Evolutionary conservation across 2,797 vertebrate genomes (phyloP), one percentile per base, ranked within the genome.

Genomic region (Mormyrus proboscirostris): DNA sequence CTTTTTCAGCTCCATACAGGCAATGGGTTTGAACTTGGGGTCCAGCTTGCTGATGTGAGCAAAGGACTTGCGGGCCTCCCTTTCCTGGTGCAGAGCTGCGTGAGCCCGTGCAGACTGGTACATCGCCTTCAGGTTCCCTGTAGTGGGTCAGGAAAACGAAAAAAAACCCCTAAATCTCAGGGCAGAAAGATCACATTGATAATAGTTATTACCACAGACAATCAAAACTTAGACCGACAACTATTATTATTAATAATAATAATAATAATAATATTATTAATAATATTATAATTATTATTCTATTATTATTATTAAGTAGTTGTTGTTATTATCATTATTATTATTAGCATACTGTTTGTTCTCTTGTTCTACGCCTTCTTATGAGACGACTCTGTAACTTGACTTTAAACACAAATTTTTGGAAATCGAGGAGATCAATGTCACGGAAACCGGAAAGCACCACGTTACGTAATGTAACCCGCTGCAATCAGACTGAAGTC

Each of bases 51-150:
- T 92, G 90, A 95, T 94, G 86, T 3, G 91, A 9, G 86, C 82
- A 14, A 96, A 95, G 92, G 96, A 95, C 49, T 88, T 88, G 19
- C 88, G 92, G 38, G 96, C 95, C 91, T 95, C 91, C 0, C 93
- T 91, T 85, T 95, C 93, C 0, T 96, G 92, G 93, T 93, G 93
- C 90, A 97, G 87, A 53, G 95, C 94, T 0, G 93, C 89, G 29
- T 96, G 95, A 1, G 96, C 96, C n/a, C 91, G 91, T 0, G 94
- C 95, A 0, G 95, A 93, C 90, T 96, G 96, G 92, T 96, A 96
- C 88, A 95, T 89, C 0, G 95, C 96, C 90, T 96, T 96, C 73
- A 95, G 92, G 93, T 96, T 96, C 86, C 94, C 96, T 96, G 76
- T 8, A 6, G 84, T 7, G 22, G 25, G 25, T n/a, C 8, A 49